Evolutionary conservation across 2,888 invertebrate species (phyloP).

Genomic region (Caenorhabditis macrosperma): DNA sequence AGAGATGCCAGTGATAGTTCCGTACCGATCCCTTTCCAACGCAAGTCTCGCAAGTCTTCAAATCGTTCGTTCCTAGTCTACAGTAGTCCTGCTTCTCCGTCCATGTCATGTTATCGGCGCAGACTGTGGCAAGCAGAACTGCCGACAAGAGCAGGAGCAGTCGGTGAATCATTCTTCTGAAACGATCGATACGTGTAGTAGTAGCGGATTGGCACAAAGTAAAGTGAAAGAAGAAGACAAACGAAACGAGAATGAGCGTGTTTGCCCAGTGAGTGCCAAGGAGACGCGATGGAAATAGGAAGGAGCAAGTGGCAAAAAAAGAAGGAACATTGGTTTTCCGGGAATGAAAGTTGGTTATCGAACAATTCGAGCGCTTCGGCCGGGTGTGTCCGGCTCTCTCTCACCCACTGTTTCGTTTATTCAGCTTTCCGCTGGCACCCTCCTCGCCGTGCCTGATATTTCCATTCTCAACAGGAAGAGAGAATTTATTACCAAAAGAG

Average conservation of each 20-base stretch:
- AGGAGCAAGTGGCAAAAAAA: background rate
- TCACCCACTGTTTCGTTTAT: slow-evolving; percentile 21
- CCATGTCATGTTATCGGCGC: slow-evolving; percentile 47
- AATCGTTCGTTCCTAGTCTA: slow-evolving; percentile 49
- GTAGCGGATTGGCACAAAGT: slow-evolving; percentile 11
- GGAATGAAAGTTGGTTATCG: background rate
- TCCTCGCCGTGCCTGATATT: background rate
- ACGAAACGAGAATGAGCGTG: slow-evolving; percentile 16
- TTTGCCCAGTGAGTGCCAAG: slow-evolving; percentile 48
- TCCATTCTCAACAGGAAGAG: background rate
- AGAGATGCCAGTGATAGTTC: background rate
- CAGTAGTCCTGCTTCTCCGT: slow-evolving; percentile 55
- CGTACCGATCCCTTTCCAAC: slow-evolving; percentile 66
- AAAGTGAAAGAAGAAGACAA: slow-evolving; percentile 39
- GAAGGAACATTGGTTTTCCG: background rate
- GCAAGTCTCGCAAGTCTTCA: slow-evolving; percentile 65
- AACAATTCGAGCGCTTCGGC: background rate
- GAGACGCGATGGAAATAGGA: slow-evolving; percentile 16
- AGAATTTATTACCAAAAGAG: slow-evolving; percentile 29
- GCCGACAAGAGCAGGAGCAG: slow-evolving; percentile 23
- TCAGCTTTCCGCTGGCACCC: slow-evolving; percentile 28
- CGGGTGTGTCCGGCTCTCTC: background rate
- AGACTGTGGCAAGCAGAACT: background rate
- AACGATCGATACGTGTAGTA: slow-evolving; percentile 15
- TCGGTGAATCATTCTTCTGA: slow-evolving; percentile 34